These are phyloP conservation scores for Oryzias sinensis DNA, from an alignment of 2,797 vertebrate species.

Conservation along the genomic window DNA sequence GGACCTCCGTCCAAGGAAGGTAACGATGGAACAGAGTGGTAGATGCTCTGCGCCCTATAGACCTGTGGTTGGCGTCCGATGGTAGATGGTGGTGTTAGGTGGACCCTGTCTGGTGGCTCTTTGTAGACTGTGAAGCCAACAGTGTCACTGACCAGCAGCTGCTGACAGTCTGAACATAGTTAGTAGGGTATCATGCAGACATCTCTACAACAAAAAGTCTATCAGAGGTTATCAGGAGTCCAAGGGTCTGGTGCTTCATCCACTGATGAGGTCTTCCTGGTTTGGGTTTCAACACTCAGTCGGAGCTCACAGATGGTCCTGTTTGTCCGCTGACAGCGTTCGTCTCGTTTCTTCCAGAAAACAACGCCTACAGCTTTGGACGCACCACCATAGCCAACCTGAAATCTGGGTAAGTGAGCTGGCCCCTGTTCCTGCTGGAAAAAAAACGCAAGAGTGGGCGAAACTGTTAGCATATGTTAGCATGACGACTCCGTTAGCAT, in stretches of 20 bases:
- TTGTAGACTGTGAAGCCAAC: too few species aligned
- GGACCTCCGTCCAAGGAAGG: slow-evolving; percentile 70
- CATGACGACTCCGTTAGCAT: too few species aligned
- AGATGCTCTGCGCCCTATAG: slow-evolving; percentile 3
- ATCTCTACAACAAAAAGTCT: too few species aligned
- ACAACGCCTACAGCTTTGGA: slow-evolving; percentile 96
- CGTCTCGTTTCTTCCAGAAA: slow-evolving; percentile 76
- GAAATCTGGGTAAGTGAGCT: slow-evolving; percentile 82
- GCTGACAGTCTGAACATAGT: too few species aligned
- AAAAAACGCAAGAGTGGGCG: too few species aligned
- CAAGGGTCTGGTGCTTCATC: too few species aligned
- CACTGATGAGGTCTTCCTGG: too few species aligned
- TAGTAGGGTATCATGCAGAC: too few species aligned
- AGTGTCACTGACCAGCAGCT: too few species aligned
- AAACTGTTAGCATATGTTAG: too few species aligned
- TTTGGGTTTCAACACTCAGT: too few species aligned
- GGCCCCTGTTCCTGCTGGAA: not conserved
- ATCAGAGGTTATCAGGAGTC: too few species aligned
- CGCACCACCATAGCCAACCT: slow-evolving; percentile 96
- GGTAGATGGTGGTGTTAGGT: slow-evolving; percentile 15
- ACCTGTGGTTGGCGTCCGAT: slow-evolving; percentile 19
- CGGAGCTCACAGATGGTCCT: not conserved
- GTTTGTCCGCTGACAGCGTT: not conserved
- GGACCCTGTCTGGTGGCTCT: slow-evolving; percentile 3
- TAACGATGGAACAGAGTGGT: slow-evolving; percentile 32